phyloP scores from a whole-genome alignment of 2,113 vertebrate species.

The Parotia lawesii region DNA sequence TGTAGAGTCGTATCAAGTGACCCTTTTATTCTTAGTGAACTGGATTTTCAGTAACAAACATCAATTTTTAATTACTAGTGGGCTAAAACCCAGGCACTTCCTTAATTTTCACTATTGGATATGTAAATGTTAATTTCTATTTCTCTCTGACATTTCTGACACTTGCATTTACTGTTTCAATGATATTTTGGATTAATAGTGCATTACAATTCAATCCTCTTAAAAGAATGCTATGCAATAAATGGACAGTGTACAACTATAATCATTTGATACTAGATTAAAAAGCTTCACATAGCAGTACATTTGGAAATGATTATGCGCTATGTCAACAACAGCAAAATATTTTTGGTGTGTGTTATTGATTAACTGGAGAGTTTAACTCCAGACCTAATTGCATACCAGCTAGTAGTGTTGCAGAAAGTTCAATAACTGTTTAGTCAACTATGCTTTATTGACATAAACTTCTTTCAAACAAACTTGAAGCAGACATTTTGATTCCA shows the following conservation, averaged over 20 bases:
- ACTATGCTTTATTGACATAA: not conserved
- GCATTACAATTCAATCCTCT: slow-evolving; percentile 21
- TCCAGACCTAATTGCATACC: not conserved
- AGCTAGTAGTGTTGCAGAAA: not conserved
- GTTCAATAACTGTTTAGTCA: not conserved
- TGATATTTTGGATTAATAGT: not conserved
- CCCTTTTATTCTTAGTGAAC: not conserved
- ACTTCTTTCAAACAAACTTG: not conserved
- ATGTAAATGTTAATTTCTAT: not conserved
- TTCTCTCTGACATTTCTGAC: slow-evolving; percentile 10
- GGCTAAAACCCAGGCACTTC: not conserved
- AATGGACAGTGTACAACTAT: not conserved
- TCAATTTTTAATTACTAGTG: not conserved
- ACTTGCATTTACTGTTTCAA: not conserved
- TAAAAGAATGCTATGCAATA: not conserved
- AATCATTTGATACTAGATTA: not conserved
- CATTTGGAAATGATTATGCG: not conserved
- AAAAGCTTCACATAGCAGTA: not conserved
- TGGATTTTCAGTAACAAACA: not conserved
- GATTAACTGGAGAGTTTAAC: not conserved
- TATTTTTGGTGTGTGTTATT: not conserved
- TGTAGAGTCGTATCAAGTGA: not conserved
- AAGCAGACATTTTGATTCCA: not conserved
- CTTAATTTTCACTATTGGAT: not conserved
- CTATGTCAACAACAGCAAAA: not conserved